These are phyloP conservation scores for Brachionus plicatilis DNA, from an alignment of 1,140 invertebrate genomes.

Conservation along the genomic window DNA sequence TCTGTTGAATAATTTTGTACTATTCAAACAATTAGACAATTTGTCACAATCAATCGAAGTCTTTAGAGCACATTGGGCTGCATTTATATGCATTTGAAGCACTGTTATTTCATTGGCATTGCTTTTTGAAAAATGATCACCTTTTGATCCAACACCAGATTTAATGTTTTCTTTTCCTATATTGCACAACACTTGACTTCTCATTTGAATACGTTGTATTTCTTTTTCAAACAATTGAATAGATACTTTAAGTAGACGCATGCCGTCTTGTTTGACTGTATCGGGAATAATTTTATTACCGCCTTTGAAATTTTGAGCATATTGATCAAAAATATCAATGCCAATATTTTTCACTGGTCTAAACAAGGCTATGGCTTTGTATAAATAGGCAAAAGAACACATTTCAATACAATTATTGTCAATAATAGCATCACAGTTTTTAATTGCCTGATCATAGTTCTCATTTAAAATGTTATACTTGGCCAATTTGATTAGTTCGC, in stretches of 20 bases:
- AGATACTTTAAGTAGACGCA: not conserved
- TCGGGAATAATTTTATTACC: not conserved
- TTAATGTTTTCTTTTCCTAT: constrained; percentile 6
- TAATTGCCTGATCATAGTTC: not conserved
- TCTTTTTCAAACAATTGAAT: not conserved
- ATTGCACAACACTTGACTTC: not conserved
- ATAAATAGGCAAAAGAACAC: not conserved
- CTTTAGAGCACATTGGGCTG: not conserved
- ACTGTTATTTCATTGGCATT: constrained; percentile 11
- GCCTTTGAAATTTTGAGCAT: not conserved
- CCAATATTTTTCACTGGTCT: not conserved
- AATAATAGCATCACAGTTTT: constrained; percentile 8
- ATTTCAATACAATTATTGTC: not conserved
- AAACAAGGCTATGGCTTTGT: not conserved
- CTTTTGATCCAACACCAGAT: not conserved
- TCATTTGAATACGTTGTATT: not conserved
- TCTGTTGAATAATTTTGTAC: not conserved
- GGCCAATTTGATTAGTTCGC: not conserved
- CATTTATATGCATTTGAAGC: not conserved
- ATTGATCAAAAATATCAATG: not conserved
- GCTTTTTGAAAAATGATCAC: not conserved
- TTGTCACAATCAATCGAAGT: not conserved
- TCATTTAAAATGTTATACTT: not conserved
- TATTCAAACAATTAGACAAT: not conserved
- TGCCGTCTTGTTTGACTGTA: not conserved